Conservation (phyloP, 1,140 invertebrate genomes). For the Copidosoma floridanum region DNA sequence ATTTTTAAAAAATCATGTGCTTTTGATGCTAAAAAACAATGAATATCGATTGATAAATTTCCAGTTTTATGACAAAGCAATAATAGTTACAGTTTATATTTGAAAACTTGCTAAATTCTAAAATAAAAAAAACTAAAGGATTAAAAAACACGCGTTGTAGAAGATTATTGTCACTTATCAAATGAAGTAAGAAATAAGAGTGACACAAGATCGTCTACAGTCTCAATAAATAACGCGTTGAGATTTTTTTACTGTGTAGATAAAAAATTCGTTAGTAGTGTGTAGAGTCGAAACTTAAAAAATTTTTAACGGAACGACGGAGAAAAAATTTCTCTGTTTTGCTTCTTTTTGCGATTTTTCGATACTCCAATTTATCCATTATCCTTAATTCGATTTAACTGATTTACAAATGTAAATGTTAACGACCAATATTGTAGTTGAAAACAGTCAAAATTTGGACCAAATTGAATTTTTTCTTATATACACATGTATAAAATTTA, state of each 20-base stretch:
- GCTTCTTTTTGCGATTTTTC: constrained; percentile 6
- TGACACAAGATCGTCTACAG: neutral
- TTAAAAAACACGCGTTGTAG: no score
- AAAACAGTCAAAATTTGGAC: constrained; percentile 14
- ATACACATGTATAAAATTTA: no score
- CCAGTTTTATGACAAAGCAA: neutral
- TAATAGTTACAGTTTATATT: neutral
- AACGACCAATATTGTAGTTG: constrained; percentile 17
- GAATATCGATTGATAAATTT: no score
- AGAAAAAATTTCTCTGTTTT: neutral
- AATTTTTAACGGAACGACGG: no score
- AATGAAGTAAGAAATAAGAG: neutral
- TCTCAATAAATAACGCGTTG: neutral
- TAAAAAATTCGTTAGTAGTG: no score
- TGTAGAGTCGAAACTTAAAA: no score
- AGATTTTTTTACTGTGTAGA: neutral
- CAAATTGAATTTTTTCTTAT: constrained; percentile 13
- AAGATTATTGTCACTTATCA: neutral
- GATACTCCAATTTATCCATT: constrained; percentile 11
- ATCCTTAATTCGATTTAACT: neutral
- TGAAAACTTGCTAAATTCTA: no score
- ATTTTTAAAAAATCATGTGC: no score
- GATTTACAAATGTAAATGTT: constrained; percentile 1
- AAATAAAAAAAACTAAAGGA: no score
- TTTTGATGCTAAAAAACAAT: no score